A percentile compares a stretch with the other conserved stretches of the same genome.
Conservation (phyloP, 2,797 vertebrate species). For the Allobates femoralis region DNA sequence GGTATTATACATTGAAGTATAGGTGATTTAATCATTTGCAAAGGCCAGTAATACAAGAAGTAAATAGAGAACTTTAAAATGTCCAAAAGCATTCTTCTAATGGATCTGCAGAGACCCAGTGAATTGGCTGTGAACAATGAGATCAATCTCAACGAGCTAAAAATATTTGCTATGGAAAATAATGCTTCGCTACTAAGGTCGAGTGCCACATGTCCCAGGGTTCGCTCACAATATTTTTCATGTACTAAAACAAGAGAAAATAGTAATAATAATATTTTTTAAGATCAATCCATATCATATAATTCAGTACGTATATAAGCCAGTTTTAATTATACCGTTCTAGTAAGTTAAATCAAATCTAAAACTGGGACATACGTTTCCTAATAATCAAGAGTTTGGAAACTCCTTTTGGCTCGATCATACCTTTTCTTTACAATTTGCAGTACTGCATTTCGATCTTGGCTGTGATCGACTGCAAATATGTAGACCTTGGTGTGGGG, state of each 20-base stretch:
- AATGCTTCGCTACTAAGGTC: slow-evolving; percentile 94
- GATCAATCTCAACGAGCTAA: slow-evolving; percentile 96
- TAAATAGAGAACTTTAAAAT: slow-evolving; percentile 99
- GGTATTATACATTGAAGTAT: slow-evolving; percentile 93
- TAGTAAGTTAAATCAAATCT: too few species aligned
- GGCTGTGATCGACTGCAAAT: too few species aligned
- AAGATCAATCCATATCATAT: not conserved
- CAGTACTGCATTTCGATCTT: too few species aligned
- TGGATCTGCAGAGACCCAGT: slow-evolving; percentile 96
- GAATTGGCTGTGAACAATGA: slow-evolving; percentile 98
- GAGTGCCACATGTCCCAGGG: slow-evolving; percentile 96
- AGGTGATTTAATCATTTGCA: slow-evolving; percentile 96
- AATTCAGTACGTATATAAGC: too few species aligned
- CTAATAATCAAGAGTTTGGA: too few species aligned
- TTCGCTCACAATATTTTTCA: slow-evolving; percentile 72
- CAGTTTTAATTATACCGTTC: too few species aligned
- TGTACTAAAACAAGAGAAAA: slow-evolving; percentile 80
- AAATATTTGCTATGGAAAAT: slow-evolving; percentile 98
- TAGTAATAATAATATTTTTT: slow-evolving; percentile 63
- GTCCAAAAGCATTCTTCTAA: slow-evolving; percentile 95
- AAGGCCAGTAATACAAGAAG: slow-evolving; percentile 94
- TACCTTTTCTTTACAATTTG: too few species aligned
- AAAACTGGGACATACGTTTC: too few species aligned
- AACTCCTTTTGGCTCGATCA: too few species aligned
- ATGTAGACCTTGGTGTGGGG: too few species aligned